Base-by-base conservation (phyloP, 1,140 invertebrate genomes). In the Macrostomum lignano region DNA sequence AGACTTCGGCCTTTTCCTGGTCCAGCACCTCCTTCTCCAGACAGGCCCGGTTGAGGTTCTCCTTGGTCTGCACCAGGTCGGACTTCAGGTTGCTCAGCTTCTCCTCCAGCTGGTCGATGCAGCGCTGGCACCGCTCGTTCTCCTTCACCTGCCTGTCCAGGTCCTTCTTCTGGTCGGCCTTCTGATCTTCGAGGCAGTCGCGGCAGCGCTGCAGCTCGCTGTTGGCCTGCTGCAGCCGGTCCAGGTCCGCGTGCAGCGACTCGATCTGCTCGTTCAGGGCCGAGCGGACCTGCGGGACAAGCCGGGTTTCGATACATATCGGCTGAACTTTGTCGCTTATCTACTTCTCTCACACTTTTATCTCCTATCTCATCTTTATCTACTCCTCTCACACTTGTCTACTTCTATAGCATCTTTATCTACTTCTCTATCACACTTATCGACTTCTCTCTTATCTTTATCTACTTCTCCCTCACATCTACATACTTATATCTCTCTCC, bases 151-250 rank as follows among this genome's bases (percentile, higher is more conserved):
- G 49, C 13, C 52, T 38, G 7, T 52, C 46, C 31, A 51, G 55
- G 37, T 58, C 55, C 36, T 53, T 54, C n/a, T 23, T 39, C 3
- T 53, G 40, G 30, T 56, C 55, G 14, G 52, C 51, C 33, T 50
- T 51, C 41, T 58, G 52, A 26, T 58, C 53, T 37, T 58, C 52
- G 23, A 58, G 40, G 17, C 44, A 44, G 33, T 58, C 55, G 13
- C 53, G 35, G 32, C 46, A 46, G 36, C 51, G 35, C 40, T 58
- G 52, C 3, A 55, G 38, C 17, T 55, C 53, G 1, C 45, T 42
- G 41, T 56, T 58, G 6, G 47, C 48, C 3, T 49, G 40, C 38
- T 54, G 46, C 4, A 58, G 45, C 36, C 47, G 51, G 36, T 51
- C 46, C 31, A 46, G 48, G 40, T 57, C 53, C 5, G 24, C 38